Evolutionary conservation across 2,797 vertebrate genomes (phyloP).

Genomic region (Liasis olivaceus): DNA sequence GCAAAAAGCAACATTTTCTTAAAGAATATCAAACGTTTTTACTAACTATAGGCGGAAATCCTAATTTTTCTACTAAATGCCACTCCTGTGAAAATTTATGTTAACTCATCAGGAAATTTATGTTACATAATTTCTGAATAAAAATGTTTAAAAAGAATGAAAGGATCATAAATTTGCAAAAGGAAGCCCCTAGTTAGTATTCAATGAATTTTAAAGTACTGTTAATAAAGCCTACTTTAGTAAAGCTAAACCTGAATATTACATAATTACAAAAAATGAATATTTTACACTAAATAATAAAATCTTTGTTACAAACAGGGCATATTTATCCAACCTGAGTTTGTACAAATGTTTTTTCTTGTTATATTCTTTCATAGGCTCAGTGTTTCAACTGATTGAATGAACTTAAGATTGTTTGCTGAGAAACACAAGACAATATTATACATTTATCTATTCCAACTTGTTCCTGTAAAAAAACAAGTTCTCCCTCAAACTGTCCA

Average conservation of each 20-base stretch:
- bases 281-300: too few species aligned
- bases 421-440: slow-evolving; percentile 5
- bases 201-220: slow-evolving; percentile 61
- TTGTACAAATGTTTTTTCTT: too few species aligned
- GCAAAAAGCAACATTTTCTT: background rate
- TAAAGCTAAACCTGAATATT: slow-evolving; percentile 27
- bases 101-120: background rate
- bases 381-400: slow-evolving; percentile 11
- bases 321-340: too few species aligned
- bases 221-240: slow-evolving; percentile 66
- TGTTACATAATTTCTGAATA: background rate
- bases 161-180: background rate
- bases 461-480: fast-evolving
- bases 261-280: too few species aligned
- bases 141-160: background rate
- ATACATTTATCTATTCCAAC: fast-evolving
- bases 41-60: background rate
- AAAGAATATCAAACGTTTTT: background rate
- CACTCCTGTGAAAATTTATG: background rate
- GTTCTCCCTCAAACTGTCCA: background rate
- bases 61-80: background rate
- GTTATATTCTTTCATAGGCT: background rate
- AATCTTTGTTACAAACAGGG: too few species aligned
- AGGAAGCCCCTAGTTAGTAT: slow-evolving; percentile 48
- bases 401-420: background rate